Base-by-base conservation (phyloP, 2,888 invertebrate species). In the Rhamnusium bicolor region DNA sequence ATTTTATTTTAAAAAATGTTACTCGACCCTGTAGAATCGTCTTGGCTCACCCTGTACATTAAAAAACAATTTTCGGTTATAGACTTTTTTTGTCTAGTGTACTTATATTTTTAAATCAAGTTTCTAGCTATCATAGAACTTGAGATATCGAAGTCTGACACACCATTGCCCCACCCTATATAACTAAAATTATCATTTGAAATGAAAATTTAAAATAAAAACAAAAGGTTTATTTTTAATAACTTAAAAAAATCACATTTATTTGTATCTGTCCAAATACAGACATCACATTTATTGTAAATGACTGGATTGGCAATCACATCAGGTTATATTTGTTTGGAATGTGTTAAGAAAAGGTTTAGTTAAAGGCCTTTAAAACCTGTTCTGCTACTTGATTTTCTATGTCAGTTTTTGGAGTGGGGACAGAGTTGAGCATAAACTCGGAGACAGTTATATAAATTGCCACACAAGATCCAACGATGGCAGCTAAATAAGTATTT, bases 401-500 rank as follows among this genome's bases (percentile, higher is more conserved):
- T 65, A 85, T 72, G 4, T 85, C 84, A 10, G 82, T 80, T 74
- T 84, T 84, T 32, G 85, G 84, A 32, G 81, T 80, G 21, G 84
- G 83, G 49, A 83, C 81, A 27, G 85, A 77, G 71, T 84, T 86
- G 85, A 89, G 89, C 85, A 95, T 93, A 85, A 96, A 97, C 86
- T 97, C 97, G 0, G 97, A 96, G 6, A 94, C 92, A 0, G 95
- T 91, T 81, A 97, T 96, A 86, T 97, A 97, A 29, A 94, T 86
- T 21, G 94, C 92, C 16, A 97, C 96, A 80, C 93, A 90, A 0
- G 94, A 89, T 1, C 96, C 97, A 63, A 97, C 93, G 60, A 94
- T 85, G 69, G 94, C 93, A 8, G 96, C 96, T 49, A 95, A 89
- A 40, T 92, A 90, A 0, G 93, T 91, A 70, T 95, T 96, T 83